Evolutionary conservation across 2,797 vertebrate species (phyloP).

Genomic region (Macroramphosus scolopax): DNA sequence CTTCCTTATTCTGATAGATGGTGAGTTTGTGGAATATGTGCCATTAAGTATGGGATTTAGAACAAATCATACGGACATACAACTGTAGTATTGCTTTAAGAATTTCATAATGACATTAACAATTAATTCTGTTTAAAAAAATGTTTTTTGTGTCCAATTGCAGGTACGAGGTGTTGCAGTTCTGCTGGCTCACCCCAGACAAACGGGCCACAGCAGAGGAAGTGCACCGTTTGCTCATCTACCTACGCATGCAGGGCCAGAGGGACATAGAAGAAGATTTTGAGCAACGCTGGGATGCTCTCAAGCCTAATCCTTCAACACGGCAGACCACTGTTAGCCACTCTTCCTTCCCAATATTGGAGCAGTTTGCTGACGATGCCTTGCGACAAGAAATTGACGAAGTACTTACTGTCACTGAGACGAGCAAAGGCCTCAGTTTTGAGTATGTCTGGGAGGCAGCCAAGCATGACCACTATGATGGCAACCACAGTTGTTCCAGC

Average conservation of each 20-base stretch:
- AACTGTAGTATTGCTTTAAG: too few relatives aligned
- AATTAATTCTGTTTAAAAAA: too few relatives aligned
- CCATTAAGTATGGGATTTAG: too few relatives aligned
- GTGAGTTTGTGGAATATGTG: slow-evolving; percentile 66
- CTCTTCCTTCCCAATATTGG: slow-evolving; percentile 92
- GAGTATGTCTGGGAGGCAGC: slow-evolving; percentile 98
- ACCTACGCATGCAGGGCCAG: slow-evolving; percentile 96
- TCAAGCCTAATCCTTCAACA: slow-evolving; percentile 85
- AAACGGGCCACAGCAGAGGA: slow-evolving; percentile 93
- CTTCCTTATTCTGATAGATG: slow-evolving; percentile 96
- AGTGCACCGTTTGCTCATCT: slow-evolving; percentile 91
- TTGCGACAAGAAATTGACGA: slow-evolving; percentile 93
- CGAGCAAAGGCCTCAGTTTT: slow-evolving; percentile 95
- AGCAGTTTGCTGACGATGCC: slow-evolving; percentile 87
- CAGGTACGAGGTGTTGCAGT: slow-evolving; percentile 96
- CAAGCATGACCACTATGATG: slow-evolving; percentile 91
- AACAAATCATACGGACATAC: too few relatives aligned
- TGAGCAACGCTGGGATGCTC: slow-evolving; percentile 94
- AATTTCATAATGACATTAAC: too few relatives aligned
- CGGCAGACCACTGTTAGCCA: slow-evolving; percentile 83
- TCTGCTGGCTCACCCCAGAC: slow-evolving; percentile 94
- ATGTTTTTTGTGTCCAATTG: slow-evolving; percentile 7
- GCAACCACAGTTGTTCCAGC: slow-evolving; percentile 74
- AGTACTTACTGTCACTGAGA: slow-evolving; percentile 96
- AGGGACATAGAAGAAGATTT: slow-evolving; percentile 91